Conservation (phyloP, 2,888 invertebrate genomes). For the Petrophora chlorosata region DNA sequence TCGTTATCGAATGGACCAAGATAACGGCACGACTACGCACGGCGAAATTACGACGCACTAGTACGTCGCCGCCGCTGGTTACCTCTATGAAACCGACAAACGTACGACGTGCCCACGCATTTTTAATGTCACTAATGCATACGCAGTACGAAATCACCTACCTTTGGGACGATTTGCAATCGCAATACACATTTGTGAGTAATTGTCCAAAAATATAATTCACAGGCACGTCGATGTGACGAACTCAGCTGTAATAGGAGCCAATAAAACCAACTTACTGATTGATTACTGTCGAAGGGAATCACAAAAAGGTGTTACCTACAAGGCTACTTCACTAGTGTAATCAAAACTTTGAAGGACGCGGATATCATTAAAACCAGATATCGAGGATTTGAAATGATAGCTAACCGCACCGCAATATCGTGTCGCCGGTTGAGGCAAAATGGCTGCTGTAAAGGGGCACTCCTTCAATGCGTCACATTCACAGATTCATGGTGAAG, state of each 20-base stretch:
- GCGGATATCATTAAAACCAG: conserved; percentile 30
- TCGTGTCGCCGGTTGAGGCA: conserved; percentile 82
- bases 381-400: conserved; percentile 45
- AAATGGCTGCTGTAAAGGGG: conserved; percentile 83
- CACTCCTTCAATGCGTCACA: conserved; percentile 87
- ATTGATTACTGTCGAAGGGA: conserved; percentile 23
- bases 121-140: conserved; percentile 26
- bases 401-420: conserved; percentile 73
- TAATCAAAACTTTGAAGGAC: conserved; percentile 29
- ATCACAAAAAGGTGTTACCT: conserved; percentile 20
- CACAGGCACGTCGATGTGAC: conserved; percentile 48
- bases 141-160: conserved; percentile 16
- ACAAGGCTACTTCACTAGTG: conserved; percentile 20
- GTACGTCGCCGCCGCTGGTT: conserved; percentile 48
- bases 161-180: conserved; percentile 3
- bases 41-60: conserved; percentile 78
- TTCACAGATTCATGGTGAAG: conserved; percentile 65
- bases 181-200: conserved; percentile 26
- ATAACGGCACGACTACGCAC: conserved; percentile 77
- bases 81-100: conserved; percentile 48
- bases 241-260: conserved; percentile 51
- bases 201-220: conserved; percentile 58
- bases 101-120: conserved; percentile 47
- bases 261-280: conserved; percentile 62
- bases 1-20: conserved; percentile 71